These are phyloP conservation scores for Pilophorus perplexus DNA, from an alignment of 2,888 invertebrate species.

Conservation along the genomic window DNA sequence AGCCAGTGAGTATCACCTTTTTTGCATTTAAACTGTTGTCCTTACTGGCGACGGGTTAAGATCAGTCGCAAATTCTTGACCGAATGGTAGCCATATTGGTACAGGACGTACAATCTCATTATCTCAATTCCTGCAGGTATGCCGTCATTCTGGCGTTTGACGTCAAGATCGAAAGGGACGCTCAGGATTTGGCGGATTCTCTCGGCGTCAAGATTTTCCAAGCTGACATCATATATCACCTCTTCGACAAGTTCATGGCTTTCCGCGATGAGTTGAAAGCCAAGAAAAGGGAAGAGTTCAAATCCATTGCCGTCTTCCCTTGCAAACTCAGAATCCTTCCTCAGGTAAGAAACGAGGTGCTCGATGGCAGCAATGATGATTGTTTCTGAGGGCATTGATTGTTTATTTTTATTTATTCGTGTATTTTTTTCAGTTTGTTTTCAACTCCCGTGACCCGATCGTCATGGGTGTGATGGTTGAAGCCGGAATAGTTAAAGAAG, in stretches of 20 bases:
- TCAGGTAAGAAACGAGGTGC: too few relatives aligned
- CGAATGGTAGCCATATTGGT: too few relatives aligned
- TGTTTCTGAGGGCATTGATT: too few relatives aligned
- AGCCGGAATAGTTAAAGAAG: conserved; percentile 90
- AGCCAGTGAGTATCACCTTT: conserved; percentile 67
- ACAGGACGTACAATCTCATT: too few relatives aligned
- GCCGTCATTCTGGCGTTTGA: conserved; percentile 99
- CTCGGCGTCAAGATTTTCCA: conserved; percentile 94
- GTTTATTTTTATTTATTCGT: too few relatives aligned
- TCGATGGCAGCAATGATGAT: too few relatives aligned
- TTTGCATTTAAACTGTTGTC: not conserved
- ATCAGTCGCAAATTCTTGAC: too few relatives aligned
- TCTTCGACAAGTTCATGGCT: conserved; percentile 95
- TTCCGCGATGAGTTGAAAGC: conserved; percentile 87
- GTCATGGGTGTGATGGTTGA: conserved; percentile 94
- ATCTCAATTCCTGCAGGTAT: conserved; percentile 60
- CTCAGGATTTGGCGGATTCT: conserved; percentile 94
- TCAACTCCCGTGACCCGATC: conserved; percentile 98
- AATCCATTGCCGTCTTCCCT: conserved; percentile 96
- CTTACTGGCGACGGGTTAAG: too few relatives aligned
- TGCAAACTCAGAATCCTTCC: conserved; percentile 81
- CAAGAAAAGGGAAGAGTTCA: conserved; percentile 91
- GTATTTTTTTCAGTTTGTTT: conserved; percentile 86
- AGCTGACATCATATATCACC: conserved; percentile 99
- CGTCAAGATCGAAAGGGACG: conserved; percentile 96